A percentile compares a stretch with the other conserved stretches of the same genome.
Conservation (phyloP, 2,113 vertebrate species). For the Lepisosteus oculatus region DNA sequence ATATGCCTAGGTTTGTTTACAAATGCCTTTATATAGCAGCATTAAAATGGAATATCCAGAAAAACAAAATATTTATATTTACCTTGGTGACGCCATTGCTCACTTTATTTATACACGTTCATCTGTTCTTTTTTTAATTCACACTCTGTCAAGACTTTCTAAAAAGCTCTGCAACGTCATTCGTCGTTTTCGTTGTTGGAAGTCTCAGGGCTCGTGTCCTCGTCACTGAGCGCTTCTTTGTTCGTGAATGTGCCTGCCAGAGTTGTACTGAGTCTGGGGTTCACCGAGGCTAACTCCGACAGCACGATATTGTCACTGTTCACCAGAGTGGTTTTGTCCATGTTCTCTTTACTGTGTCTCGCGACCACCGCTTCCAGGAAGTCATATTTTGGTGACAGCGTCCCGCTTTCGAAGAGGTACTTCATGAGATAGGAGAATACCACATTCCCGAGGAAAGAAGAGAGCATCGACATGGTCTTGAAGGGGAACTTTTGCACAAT, state of each 20-base stretch:
- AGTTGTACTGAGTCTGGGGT: conserved; percentile 68
- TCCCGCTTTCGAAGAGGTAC: conserved; percentile 93
- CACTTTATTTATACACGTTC: conserved; percentile 41
- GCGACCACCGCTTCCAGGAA: conserved; percentile 90
- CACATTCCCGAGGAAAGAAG: conserved; percentile 84
- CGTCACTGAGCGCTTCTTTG: conserved; percentile 76
- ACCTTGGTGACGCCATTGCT: background rate
- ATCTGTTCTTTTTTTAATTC: conserved; percentile 29
- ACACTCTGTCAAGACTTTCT: background rate
- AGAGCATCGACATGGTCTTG: conserved; percentile 87
- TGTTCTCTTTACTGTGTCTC: conserved; percentile 90
- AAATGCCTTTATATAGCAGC: conserved; percentile 39
- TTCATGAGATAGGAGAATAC: conserved; percentile 83
- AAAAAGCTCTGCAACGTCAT: background rate
- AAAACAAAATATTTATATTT: conserved; percentile 12
- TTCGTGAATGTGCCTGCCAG: conserved; percentile 84
- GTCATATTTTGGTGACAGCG: conserved; percentile 85
- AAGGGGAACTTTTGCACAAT: conserved; percentile 89
- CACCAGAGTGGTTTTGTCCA: conserved; percentile 94
- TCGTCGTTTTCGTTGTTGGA: conserved; percentile 74
- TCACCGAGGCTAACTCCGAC: conserved; percentile 87
- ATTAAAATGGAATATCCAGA: conserved; percentile 35
- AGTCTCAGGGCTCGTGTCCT: conserved; percentile 77
- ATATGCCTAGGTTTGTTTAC: conserved; percentile 4
- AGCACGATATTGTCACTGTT: conserved; percentile 87